These are phyloP conservation scores for Neotragus moschatus DNA, from an alignment of 2,113 vertebrate genomes.

Conservation along the genomic window DNA sequence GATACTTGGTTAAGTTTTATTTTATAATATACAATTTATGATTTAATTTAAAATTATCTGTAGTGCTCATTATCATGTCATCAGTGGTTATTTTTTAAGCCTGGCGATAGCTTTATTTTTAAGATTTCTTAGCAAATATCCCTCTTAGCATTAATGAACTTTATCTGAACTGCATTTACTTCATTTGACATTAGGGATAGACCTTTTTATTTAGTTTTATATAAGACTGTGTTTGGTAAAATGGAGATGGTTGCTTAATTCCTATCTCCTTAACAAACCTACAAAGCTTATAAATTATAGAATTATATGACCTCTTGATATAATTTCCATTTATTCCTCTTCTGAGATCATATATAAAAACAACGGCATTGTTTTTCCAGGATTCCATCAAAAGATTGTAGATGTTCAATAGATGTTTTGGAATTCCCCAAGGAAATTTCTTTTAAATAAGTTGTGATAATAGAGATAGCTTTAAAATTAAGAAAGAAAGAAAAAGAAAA, in stretches of 20 bases:
- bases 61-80: constrained; percentile 8
- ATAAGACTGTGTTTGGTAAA: constrained; percentile 11
- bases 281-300: background rate
- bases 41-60: constrained; percentile 17
- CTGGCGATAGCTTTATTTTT: constrained; percentile 2
- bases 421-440: background rate
- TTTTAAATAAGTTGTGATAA: constrained; percentile 29
- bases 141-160: constrained; percentile 39
- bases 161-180: constrained; percentile 40
- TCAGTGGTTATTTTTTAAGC: background rate
- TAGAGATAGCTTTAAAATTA: constrained; percentile 10
- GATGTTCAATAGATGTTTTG: constrained; percentile 16
- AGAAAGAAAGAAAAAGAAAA: no score
- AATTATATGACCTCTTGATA: background rate
- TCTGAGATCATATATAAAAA: constrained; percentile 3
- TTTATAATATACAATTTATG: background rate
- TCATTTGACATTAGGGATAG: constrained; percentile 15
- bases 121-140: constrained; percentile 36
- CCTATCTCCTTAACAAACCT: background rate
- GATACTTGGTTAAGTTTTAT: background rate
- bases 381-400: background rate
- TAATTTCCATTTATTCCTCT: background rate
- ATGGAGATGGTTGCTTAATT: background rate
- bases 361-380: background rate
- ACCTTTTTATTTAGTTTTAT: constrained; percentile 32